Evolutionary conservation across 2,888 invertebrate species (phyloP).

Genomic region (Galeruca laticollis): DNA sequence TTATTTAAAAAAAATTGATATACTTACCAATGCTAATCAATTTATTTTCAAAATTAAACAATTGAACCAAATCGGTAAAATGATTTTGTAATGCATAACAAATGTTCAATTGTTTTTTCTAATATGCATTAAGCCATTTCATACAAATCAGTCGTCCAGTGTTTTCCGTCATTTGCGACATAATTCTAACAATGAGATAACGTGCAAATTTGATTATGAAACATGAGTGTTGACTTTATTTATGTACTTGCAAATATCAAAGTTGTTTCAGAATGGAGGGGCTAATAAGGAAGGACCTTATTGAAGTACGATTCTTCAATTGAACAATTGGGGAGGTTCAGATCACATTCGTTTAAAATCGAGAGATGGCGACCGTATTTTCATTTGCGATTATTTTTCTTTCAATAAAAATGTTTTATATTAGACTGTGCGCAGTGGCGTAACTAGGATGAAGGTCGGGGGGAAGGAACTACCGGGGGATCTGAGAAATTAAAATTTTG

Average conservation of each 20-base stretch:
- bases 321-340: conserved; percentile 37
- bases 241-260: conserved; percentile 10
- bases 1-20: no score
- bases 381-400: background rate
- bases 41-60: background rate
- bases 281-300: conserved; percentile 41
- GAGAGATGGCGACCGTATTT: conserved; percentile 5
- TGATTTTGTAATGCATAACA: background rate
- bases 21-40: background rate
- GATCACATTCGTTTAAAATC: conserved; percentile 21
- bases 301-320: conserved; percentile 37
- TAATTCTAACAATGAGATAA: conserved; percentile 5
- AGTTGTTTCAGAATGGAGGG: conserved; percentile 22
- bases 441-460: no score
- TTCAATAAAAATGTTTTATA: conserved; percentile 11
- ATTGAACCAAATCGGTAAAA: background rate
- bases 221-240: conserved; percentile 21
- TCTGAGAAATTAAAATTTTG: no score
- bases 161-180: background rate
- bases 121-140: background rate
- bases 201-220: conserved; percentile 23
- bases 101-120: background rate
- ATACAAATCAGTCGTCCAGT: background rate
- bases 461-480: no score
- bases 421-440: no score